Base-by-base conservation (phyloP, 2,888 invertebrate genomes). In the Myopa tessellatipennis region DNA sequence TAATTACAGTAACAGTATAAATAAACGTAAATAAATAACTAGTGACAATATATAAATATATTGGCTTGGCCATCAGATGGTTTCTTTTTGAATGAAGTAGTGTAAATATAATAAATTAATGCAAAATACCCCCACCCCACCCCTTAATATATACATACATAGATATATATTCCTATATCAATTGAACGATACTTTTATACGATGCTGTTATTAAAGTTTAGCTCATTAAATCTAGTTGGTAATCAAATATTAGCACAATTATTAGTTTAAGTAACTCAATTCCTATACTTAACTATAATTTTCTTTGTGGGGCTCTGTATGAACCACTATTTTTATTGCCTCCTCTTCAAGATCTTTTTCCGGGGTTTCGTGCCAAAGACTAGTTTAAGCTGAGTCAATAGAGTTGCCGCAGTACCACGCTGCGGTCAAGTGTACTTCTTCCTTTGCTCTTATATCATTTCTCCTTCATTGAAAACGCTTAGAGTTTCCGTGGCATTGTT, bases 391-490 rank as follows among this genome's bases (percentile, higher is more conserved):
- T 36, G 63, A n/a, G 26, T 10, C 71, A 67, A n/a, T 58, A 14
- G 45, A 69, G 63, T 65, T 67, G 38, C 14, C 12, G 40, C 63
- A 75, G 67, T 55, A n/a, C n/a, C 36, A 52, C 68, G 60, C 67
- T 26, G 77, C 77, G 61, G 40, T 61, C 67, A 72, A 79, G 74
- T 68, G 45, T 61, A 68, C 65, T 36, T 61, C n/a, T 26, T 61
- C 26, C 2, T 18, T 61, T 8, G 18, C 8, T 61, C 26, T 26
- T 4, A n/a, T 4, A 63, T 55, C 40, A 80, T 79, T 79, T 82
- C 80, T 83, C 85, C 85, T 86, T 86, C 85, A 80, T 82, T 80
- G 84, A 86, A 86, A 86, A 83, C 84, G 85, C 83, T 45, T 85
- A 86, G 83, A 83, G 80, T 83, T 85, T 83, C 83, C 85, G 82